Evolutionary conservation across 1,140 invertebrate species (phyloP), one percentile per base, ranked within the genome.

Genomic region (Manduca sexta): DNA sequence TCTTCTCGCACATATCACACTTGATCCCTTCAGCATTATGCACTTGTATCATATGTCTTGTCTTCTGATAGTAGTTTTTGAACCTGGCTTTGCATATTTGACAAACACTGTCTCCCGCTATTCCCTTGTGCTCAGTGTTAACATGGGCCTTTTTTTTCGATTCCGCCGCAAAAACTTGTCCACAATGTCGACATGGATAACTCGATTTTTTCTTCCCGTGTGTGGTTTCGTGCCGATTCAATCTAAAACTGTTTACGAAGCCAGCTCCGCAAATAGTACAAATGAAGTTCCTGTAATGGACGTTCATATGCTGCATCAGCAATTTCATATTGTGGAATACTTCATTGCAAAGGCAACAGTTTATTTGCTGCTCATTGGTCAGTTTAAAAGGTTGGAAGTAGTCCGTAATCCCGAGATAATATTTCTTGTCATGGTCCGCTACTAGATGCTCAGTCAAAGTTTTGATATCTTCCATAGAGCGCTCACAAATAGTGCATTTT

Each of bases 51-150:
- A 85, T 85, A 37, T 85, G 82, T n/a, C 76, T 57, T 0, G 82
- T 79, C 17, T 83, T 85, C 43, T 82, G 77, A 39, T 85, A 85
- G 35, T 83, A 85, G 37, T 83, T 85, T 53, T 81, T 82, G 21
- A 85, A 85, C 7, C 79, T 62, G 0, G 72, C 66, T 30, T 80
- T 83, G 35, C 82, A 85, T 6, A 85, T 82, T 33, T 78, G 79
- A 17, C 82, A 85, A 0, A 83, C 79, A 21, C 74, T 80, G 34
- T 82, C 73, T 0, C 76, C 78, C n/a, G 70, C 78, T n/a, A 84
- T 76, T 0, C 82, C 78, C 42, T 80, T 80, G 29, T 85, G 82
- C 49, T 81, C 76, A 0, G 70, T 77, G 11, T 82, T 82, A 0
- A 82, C 74, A 18, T 85, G 82, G 1, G 77, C 69, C 21, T 81